These are phyloP conservation scores for Megalops cyprinoides DNA, from an alignment of 2,797 vertebrate species.

Conservation along the genomic window DNA sequence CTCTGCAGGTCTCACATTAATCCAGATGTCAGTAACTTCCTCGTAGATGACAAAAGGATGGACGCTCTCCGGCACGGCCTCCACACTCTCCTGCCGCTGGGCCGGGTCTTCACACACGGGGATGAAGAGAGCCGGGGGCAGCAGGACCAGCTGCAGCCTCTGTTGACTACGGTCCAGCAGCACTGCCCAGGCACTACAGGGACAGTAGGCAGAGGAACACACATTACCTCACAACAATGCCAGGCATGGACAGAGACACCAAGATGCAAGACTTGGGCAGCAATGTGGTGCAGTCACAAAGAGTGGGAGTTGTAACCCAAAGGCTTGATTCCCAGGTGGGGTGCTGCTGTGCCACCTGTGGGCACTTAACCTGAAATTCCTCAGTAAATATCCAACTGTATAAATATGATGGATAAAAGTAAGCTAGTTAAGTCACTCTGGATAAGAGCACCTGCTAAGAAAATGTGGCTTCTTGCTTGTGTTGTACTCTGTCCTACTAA, in stretches of 20 bases:
- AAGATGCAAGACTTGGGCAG: too few relatives aligned
- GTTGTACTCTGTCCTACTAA: too few relatives aligned
- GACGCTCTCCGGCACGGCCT: constrained; percentile 77
- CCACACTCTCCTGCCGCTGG: constrained; percentile 80
- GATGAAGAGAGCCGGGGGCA: constrained; percentile 90
- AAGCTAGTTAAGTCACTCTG: too few relatives aligned
- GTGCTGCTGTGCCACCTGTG: too few relatives aligned
- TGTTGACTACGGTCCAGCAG: constrained; percentile 92
- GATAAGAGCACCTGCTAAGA: too few relatives aligned
- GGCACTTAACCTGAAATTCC: too few relatives aligned
- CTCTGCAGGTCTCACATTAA: constrained; percentile 74
- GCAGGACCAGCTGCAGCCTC: constrained; percentile 86
- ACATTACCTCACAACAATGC: neutral
- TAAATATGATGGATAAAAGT: too few relatives aligned
- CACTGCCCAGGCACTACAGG: constrained; percentile 90
- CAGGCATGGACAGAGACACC: neutral
- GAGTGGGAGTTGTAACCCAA: too few relatives aligned
- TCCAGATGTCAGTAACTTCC: constrained; percentile 90
- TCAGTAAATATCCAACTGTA: too few relatives aligned
- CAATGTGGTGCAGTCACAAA: too few relatives aligned
- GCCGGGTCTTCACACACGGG: constrained; percentile 77
- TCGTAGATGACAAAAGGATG: constrained; percentile 93
- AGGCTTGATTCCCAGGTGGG: too few relatives aligned
- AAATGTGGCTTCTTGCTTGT: too few relatives aligned
- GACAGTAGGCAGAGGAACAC: constrained; percentile 26